phyloP scores from a whole-genome alignment of 2,113 vertebrate species.

The Chascanopsetta lugubris region DNA sequence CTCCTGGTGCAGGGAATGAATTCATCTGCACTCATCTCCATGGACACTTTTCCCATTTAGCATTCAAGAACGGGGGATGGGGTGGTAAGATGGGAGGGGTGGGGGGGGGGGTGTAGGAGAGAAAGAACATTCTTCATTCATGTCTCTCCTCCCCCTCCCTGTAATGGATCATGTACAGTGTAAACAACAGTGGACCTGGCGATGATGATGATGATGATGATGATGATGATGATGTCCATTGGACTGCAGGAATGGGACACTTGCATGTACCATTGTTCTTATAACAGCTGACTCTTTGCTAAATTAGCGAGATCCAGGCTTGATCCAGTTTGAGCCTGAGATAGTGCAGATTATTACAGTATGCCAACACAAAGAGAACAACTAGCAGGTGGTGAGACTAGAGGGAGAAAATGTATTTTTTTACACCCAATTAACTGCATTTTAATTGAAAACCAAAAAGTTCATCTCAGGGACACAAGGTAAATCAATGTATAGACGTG shows the following conservation, averaged over 20 bases:
- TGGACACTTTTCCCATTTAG: conserved; percentile 54
- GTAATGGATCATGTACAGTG: not conserved
- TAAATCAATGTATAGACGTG: too few relatives aligned
- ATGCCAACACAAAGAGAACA: too few relatives aligned
- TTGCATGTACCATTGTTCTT: not conserved
- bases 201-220: conserved; percentile 14
- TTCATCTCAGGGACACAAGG: too few relatives aligned
- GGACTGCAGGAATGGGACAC: conserved; percentile 24
- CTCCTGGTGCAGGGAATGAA: conserved; percentile 51
- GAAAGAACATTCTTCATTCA: not conserved
- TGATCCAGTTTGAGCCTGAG: too few relatives aligned
- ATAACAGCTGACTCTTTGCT: conserved; percentile 34
- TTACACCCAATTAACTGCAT: too few relatives aligned
- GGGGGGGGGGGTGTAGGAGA: conserved; percentile 10
- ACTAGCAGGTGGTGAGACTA: too few relatives aligned
- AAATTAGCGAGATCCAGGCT: conserved; percentile 44
- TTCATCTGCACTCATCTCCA: conserved; percentile 53
- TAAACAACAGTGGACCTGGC: not conserved
- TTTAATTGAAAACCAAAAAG: too few relatives aligned
- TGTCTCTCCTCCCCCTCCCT: not conserved
- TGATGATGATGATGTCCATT: conserved; percentile 8
- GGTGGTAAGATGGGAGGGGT: conserved; percentile 21
- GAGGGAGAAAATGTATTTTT: too few relatives aligned
- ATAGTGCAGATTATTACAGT: too few relatives aligned
- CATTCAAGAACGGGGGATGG: conserved; percentile 39